Conservation (phyloP, 1,140 invertebrate species). For the Ceratoteleas bidentatus region DNA sequence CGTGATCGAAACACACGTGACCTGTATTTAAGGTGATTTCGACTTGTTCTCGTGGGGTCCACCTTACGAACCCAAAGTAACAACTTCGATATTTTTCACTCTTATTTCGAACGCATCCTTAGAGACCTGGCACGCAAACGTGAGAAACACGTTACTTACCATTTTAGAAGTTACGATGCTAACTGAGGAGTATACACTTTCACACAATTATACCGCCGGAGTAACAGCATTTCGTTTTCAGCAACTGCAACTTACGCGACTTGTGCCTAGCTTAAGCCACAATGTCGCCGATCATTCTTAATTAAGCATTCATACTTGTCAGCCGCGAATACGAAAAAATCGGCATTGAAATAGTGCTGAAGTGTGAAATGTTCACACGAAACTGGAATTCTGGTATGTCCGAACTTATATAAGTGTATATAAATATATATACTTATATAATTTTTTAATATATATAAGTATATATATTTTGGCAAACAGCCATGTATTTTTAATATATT, state of each 20-base stretch:
- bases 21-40: slow-evolving; percentile 73
- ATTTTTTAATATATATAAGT: too few species aligned
- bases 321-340: too few species aligned
- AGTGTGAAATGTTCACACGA: too few species aligned
- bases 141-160: slow-evolving; percentile 66
- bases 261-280: slow-evolving; percentile 17
- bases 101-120: slow-evolving; percentile 67
- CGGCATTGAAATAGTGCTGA: too few species aligned
- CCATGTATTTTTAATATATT: too few species aligned
- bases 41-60: slow-evolving; percentile 52
- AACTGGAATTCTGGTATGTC: too few species aligned
- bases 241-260: slow-evolving; percentile 23
- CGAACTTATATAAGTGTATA: too few species aligned
- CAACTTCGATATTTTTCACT: slow-evolving; percentile 65
- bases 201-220: slow-evolving; percentile 45
- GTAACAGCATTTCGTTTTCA: slow-evolving; percentile 39
- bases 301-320: slow-evolving; percentile 8
- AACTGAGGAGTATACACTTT: slow-evolving; percentile 31
- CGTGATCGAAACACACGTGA: slow-evolving; percentile 67
- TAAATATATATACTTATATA: too few species aligned
- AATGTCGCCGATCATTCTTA: slow-evolving; percentile 43
- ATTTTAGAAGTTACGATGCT: slow-evolving; percentile 38
- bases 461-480: too few species aligned
- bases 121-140: slow-evolving; percentile 66
- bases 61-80: slow-evolving; percentile 50